Evolutionary conservation across 2,113 vertebrate species (phyloP).

Genomic region (Lethenteron camtschaticum): DNA sequence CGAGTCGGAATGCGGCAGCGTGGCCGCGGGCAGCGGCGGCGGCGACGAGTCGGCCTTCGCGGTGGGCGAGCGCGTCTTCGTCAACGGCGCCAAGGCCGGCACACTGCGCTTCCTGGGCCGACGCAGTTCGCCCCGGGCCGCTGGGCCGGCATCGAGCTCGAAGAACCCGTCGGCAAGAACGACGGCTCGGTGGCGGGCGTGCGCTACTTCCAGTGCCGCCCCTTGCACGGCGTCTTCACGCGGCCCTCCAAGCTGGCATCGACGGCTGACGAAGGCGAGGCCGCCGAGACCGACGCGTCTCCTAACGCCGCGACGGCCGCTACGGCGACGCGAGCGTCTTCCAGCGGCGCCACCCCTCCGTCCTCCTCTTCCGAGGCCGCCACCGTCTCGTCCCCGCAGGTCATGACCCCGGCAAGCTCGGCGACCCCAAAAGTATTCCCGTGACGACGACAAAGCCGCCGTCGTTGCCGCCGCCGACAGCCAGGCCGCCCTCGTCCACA

Average conservation of each 20-base stretch:
- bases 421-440: constrained; percentile 54
- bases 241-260: constrained; percentile 65
- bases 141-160: constrained; percentile 87
- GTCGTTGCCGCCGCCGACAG: constrained; percentile 16
- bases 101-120: constrained; percentile 72
- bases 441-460: constrained; percentile 30
- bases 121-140: constrained; percentile 90
- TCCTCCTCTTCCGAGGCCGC: constrained; percentile 28
- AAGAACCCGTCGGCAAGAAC: constrained; percentile 91
- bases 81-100: constrained; percentile 86
- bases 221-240: constrained; percentile 72
- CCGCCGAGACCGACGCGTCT: constrained; percentile 41
- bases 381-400: constrained; percentile 22
- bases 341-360: constrained; percentile 42
- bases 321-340: constrained; percentile 15
- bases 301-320: constrained; percentile 6
- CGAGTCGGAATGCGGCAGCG: constrained; percentile 31
- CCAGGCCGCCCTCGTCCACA: constrained; percentile 22
- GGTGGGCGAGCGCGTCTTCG: constrained; percentile 86
- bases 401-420: constrained; percentile 34
- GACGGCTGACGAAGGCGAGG: constrained; percentile 42
- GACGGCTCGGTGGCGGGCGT: constrained; percentile 83
- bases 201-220: constrained; percentile 82
- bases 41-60: constrained; percentile 21
- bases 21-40: constrained; percentile 22